phyloP scores from a whole-genome alignment of 2,888 invertebrate species.

The Tolmerus cingulatus region DNA sequence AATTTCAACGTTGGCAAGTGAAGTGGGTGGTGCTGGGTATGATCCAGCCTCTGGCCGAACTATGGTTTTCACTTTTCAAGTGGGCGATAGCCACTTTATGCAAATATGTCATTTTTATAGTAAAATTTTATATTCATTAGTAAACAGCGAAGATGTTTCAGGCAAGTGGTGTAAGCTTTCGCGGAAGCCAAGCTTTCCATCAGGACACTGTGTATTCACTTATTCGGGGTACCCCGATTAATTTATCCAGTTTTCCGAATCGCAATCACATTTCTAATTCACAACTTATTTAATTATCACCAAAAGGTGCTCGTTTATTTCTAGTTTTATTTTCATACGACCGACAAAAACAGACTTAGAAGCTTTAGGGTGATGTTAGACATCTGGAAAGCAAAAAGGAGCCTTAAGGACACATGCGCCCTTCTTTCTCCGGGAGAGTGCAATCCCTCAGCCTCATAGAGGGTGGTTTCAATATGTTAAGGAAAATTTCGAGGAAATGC shows the following conservation, averaged over 20 bases:
- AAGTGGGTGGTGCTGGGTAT: constrained; percentile 1
- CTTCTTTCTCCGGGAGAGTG: neutral
- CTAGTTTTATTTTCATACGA: neutral
- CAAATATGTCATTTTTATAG: constrained; percentile 20
- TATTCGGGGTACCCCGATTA: neutral
- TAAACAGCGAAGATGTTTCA: neutral
- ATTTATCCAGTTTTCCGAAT: neutral
- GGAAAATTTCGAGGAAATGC: neutral
- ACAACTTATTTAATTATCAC: neutral
- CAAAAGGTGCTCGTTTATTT: neutral
- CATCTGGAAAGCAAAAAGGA: constrained; percentile 26
- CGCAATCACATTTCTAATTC: constrained; percentile 4
- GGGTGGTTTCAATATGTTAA: neutral
- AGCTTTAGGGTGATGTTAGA: constrained; percentile 20
- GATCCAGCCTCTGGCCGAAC: neutral
- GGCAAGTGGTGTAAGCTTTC: neutral
- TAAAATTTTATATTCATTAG: neutral
- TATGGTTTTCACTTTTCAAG: constrained; percentile 24
- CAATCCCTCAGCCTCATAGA: neutral
- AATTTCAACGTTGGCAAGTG: constrained; percentile 26
- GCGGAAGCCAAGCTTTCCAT: neutral
- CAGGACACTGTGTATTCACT: neutral
- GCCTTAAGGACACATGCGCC: neutral
- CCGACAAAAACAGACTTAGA: constrained; percentile 20
- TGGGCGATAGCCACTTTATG: constrained; percentile 14